Conservation (phyloP, 2,888 invertebrate species). For the Gymnocheta viridis region DNA sequence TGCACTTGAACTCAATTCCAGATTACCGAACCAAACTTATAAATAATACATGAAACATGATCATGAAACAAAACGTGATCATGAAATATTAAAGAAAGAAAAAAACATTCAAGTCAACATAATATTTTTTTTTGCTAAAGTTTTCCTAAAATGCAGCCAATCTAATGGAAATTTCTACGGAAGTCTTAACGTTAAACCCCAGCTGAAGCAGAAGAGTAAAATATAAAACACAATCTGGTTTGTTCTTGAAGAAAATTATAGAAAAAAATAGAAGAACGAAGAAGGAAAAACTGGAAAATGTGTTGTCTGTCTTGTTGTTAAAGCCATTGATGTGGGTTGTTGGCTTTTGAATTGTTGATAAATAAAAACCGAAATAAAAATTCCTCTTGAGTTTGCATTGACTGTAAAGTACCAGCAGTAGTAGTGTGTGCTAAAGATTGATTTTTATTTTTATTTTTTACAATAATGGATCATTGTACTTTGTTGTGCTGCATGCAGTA, state of each 20-base stretch:
- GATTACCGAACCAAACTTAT: conserved; percentile 61
- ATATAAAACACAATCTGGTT: conserved; percentile 5
- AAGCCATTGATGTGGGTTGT: conserved; percentile 43
- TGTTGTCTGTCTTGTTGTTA: background rate
- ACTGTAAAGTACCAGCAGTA: background rate
- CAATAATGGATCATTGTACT: conserved; percentile 66
- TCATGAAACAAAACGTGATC: conserved; percentile 54
- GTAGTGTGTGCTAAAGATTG: conserved; percentile 9
- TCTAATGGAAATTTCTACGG: conserved; percentile 7
- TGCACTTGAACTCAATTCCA: conserved; percentile 69
- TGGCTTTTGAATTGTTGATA: conserved; percentile 40
- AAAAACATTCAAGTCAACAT: conserved; percentile 6
- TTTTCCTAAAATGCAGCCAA: conserved; percentile 17
- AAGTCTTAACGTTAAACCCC: conserved; percentile 3
- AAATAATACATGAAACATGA: conserved; percentile 58
- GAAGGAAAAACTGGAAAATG: conserved; percentile 28
- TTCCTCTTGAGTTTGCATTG: conserved; percentile 42
- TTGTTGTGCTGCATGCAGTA: conserved; percentile 50
- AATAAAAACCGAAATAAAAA: conserved; percentile 37
- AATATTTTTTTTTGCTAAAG: conserved; percentile 9
- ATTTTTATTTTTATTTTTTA: conserved; percentile 32
- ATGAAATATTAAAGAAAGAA: conserved; percentile 19
- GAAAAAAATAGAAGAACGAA: background rate
- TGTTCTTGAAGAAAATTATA: conserved; percentile 35
- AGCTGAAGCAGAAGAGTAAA: background rate